These are phyloP conservation scores for Lasiurus cinereus DNA, from an alignment of 2,113 vertebrate genomes.

Conservation along the genomic window DNA sequence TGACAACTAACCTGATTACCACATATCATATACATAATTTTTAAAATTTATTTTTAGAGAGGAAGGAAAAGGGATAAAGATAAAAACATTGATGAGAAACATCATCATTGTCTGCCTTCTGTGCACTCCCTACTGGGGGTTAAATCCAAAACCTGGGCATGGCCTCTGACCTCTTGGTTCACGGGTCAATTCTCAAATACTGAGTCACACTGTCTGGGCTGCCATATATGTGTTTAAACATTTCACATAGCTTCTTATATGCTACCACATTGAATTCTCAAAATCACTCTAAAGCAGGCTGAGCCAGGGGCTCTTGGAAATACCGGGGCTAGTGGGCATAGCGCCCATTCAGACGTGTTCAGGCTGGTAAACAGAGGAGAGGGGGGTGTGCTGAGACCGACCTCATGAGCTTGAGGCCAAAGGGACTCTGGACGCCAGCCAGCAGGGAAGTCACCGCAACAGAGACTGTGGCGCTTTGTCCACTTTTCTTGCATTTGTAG, in stretches of 20 bases:
- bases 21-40: too few relatives aligned
- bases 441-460: background rate
- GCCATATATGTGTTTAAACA: background rate
- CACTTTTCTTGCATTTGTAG: background rate
- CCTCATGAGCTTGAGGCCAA: background rate
- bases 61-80: too few relatives aligned
- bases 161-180: too few relatives aligned
- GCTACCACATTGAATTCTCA: background rate
- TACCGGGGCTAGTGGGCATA: background rate
- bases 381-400: background rate
- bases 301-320: background rate
- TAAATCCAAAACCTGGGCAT: too few relatives aligned
- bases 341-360: accelerated
- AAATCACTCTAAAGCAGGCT: background rate
- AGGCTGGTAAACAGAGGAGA: background rate
- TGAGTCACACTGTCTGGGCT: too few relatives aligned
- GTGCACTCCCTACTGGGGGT: too few relatives aligned
- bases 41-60: too few relatives aligned
- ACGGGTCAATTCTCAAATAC: too few relatives aligned
- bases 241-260: background rate
- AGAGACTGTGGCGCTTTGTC: background rate
- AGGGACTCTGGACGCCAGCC: background rate
- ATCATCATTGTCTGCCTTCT: too few relatives aligned
- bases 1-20: too few relatives aligned
- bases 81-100: too few relatives aligned